These are phyloP conservation scores for Tetragonisca angustula DNA, from an alignment of 2,888 invertebrate species.

Conservation along the genomic window DNA sequence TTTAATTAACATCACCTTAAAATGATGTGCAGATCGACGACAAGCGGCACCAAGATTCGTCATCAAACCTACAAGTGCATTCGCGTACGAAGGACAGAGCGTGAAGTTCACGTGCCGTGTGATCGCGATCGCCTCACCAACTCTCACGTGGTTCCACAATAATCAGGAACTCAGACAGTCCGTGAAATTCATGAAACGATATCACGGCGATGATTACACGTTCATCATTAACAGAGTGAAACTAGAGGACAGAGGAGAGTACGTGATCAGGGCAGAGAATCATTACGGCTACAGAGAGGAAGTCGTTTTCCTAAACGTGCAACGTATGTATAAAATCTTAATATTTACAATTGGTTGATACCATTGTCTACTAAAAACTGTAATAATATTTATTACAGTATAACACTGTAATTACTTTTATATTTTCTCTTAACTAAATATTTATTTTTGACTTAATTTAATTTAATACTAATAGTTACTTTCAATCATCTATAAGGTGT, in stretches of 20 bases:
- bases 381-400: too few species aligned
- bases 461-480: too few species aligned
- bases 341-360: too few species aligned
- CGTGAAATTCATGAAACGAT: constrained; percentile 99
- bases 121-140: constrained; percentile 96
- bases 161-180: constrained; percentile 97
- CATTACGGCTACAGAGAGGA: constrained; percentile 98
- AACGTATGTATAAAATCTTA: constrained; percentile 88
- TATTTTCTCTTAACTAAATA: too few species aligned
- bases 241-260: constrained; percentile 98
- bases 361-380: too few species aligned
- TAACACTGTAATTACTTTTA: too few species aligned
- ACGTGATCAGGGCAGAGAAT: constrained; percentile 98
- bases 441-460: too few species aligned
- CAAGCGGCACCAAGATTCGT: constrained; percentile 99
- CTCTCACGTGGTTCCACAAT: constrained; percentile 97
- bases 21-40: constrained; percentile 90
- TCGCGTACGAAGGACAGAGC: constrained; percentile 98
- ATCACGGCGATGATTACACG: constrained; percentile 97
- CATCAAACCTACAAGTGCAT: constrained; percentile 97
- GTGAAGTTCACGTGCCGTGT: constrained; percentile 99
- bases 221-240: constrained; percentile 98
- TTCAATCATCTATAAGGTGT: too few species aligned
- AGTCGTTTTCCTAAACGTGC: constrained; percentile 97
- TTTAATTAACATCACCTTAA: neutral